Evolutionary conservation across 2,888 invertebrate genomes (phyloP), one percentile per base, ranked within the genome.

Genomic region (Pammene fasciana): DNA sequence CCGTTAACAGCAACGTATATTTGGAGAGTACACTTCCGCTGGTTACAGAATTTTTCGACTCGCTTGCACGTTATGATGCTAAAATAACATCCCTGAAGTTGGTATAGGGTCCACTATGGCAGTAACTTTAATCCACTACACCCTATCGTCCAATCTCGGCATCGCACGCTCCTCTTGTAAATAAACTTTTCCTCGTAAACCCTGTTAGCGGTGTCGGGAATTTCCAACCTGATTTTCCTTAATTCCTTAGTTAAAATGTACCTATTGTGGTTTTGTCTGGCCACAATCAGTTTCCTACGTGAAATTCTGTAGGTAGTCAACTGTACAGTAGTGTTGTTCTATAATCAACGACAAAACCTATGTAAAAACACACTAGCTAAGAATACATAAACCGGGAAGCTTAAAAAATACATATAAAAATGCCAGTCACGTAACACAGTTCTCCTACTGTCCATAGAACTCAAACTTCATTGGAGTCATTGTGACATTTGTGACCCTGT

Each of bases 61-160:
- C 26, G 3, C 52, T 7, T 26, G 34, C 6, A 13, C 34, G 34
- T 34, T 34, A 54, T 16, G 34, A 5, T 8, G n/a, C 4, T 9
- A 34, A n/a, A 34, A 54, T 34, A 54, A 8, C 34, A 8, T n/a
- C 4, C 8, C 54, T 54, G 8, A 26, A 59, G 57, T 45, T 26
- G 8, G n/a, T 18, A 43, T n/a, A 10, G 45, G 16, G 18, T n/a
- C 59, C 59, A 45, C 26, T 50, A 18, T 41, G 50, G 50, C 50
- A 48, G 41, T 62, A 41, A 52, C 41, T 62, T 62, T 62, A 62
- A 52, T 52, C 41, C 41, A 36, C 18, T 62, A 26, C 62, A 62
- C 52, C 52, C 62, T 52, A 62, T 52, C 50, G 62, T 41, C 26
- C 18, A 36, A 61, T 62, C 62, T 62, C 50, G n/a, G 62, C 52